Evolutionary conservation across 1,140 invertebrate species (phyloP), one percentile per base, ranked within the genome.

Genomic region (Phymastichus coffea): DNA sequence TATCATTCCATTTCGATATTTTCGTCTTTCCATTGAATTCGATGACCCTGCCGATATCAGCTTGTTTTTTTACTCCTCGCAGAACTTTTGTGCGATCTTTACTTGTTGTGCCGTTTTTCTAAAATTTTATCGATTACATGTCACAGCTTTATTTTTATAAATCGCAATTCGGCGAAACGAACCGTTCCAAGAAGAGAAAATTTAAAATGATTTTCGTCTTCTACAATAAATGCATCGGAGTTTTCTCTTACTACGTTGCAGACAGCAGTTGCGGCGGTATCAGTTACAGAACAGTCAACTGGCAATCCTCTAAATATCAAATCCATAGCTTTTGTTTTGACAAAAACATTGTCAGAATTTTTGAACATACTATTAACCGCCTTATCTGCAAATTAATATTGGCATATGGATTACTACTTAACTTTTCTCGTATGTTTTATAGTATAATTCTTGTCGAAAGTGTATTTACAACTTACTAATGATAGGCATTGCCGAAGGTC

Each of bases 221-320:
- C 56, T 23, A 64, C 63, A 8, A 63, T 43, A 1, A 68, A 28
- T 30, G 61, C 65, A 9, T 51, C 56, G n/a, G 64, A 61, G 7
- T 63, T 51, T 4, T 41, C 57, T 38, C 63, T 69, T 30, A 70
- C 25, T 22, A 67, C 26, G 0, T 82, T 79, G 65, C 90, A 92
- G 1, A 90, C 80, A 0, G 88, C 87, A 69, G 85, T 85, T 0
- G 86, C 85, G 0, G 87, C 83, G 65, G 91, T 89, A 63, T 90
- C 88, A 0, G 83, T 85, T 19, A 86, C 83, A 1, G 82, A 83
- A 66, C 90, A 92, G 61, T 91, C 86, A n/a, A 92, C 83, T 0
- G 82, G 65, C 12, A 90, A 60, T 1, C 90, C 89, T 33, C 85
- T 81, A 66, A 90, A 92, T 30, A 92, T 76, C 10, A 91, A 64